Evolutionary conservation across 1,140 invertebrate species (phyloP), one percentile per base, ranked within the genome.

Genomic region (Eurosta solidaginis): DNA sequence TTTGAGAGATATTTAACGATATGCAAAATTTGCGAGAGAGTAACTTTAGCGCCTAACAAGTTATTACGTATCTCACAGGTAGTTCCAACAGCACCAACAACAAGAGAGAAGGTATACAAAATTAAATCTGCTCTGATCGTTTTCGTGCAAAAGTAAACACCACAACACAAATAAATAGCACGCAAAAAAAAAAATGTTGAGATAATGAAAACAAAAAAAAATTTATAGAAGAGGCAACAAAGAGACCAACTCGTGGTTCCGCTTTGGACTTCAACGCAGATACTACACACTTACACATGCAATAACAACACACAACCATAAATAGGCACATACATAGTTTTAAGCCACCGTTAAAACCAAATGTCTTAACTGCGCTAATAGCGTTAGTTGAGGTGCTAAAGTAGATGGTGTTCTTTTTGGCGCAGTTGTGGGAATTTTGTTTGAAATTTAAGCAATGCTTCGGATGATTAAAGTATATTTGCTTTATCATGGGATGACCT

Each of bases 281-380:
- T 33, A 36, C 59, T 22, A 68, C 59, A 20, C 33, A 42, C 59
- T 40, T 9, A 68, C 59, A 40, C 33, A 20, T 14, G 17, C 27
- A 49, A 7, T 17, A 3, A 9, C 14, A 49, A 49, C n/a, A 6
- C 45, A 49, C 5, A 49, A 6, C n/a, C 45, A 7, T 10, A 54
- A 25, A 33, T 4, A 14, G 27, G 12, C 59, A 5, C 5, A 40
- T 12, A 33, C 59, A 17, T 9, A 33, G 5, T 17, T 17, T n/a
- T 40, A 40, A 68, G 22, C 33, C 33, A 20, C 59, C 59, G 59
- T 68, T 68, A 68, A 68, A 68, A 22, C 29, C 59, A 68, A 68
- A 68, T n/a, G 59, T 40, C 59, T 68, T 33, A 63, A 47, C 45
- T 47, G 7, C 45, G 45, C 45, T 17, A n/a, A n/a, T n/a, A 14